Evolutionary conservation across 2,113 vertebrate genomes (phyloP).

Genomic region (Arothron firmamentum): DNA sequence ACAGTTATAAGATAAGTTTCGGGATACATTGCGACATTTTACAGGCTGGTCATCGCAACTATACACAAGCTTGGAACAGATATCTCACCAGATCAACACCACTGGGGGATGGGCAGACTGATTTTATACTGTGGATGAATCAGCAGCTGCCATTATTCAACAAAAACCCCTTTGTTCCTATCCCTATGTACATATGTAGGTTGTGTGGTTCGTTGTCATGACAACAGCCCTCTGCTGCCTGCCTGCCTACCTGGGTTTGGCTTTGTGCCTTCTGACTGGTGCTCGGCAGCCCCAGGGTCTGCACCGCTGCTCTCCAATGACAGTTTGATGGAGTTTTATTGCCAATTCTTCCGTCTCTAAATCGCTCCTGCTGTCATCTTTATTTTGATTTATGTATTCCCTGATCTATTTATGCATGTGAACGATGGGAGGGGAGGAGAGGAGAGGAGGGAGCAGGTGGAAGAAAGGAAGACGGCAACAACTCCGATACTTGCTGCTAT

Average conservation of each 20-base stretch:
- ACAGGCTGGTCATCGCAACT: neutral
- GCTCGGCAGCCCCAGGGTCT: conserved; percentile 62
- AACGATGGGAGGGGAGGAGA: conserved; percentile 47
- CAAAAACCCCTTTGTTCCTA: conserved; percentile 37
- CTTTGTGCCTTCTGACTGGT: conserved; percentile 70
- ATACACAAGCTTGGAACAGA: conserved; percentile 12
- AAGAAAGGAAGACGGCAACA: conserved; percentile 61
- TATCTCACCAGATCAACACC: conserved; percentile 17
- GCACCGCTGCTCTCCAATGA: conserved; percentile 67
- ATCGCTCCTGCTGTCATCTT: conserved; percentile 78
- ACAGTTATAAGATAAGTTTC: neutral
- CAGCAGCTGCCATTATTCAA: conserved; percentile 39
- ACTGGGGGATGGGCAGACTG: neutral
- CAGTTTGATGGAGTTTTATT: conserved; percentile 79
- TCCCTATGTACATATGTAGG: conserved; percentile 60
- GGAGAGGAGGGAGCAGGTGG: conserved; percentile 7
- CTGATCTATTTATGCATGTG: conserved; percentile 79
- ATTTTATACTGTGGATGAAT: conserved; percentile 14
- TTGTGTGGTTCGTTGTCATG: conserved; percentile 72
- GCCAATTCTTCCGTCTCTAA: conserved; percentile 71
- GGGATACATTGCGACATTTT: neutral
- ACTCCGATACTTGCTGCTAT: conserved; percentile 62
- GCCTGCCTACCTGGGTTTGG: conserved; percentile 73
- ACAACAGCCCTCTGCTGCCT: conserved; percentile 61
- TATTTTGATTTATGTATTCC: conserved; percentile 81